These are phyloP conservation scores for Zophobas atratus DNA, from an alignment of 1,140 invertebrate species.

Conservation along the genomic window DNA sequence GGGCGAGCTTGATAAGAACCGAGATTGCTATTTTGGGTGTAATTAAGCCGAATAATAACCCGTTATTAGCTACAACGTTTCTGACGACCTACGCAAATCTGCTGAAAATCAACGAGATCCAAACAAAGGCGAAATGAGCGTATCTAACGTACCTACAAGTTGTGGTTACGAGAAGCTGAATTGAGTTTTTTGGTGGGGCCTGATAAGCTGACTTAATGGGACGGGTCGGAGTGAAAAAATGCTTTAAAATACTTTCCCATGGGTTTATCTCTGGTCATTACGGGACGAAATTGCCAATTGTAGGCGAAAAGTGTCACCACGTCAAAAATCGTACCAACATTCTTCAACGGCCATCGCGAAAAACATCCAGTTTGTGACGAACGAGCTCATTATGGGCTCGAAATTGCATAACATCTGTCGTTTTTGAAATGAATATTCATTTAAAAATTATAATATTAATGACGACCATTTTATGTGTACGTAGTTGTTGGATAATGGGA, in stretches of 20 bases:
- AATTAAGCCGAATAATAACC: slow-evolving; percentile 10
- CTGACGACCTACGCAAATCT: slow-evolving; percentile 25
- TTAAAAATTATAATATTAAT: slow-evolving; percentile 18
- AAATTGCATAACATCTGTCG: slow-evolving; percentile 26
- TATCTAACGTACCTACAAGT: not conserved
- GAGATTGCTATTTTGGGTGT: not conserved
- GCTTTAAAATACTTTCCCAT: not conserved
- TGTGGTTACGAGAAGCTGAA: not conserved
- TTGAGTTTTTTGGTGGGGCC: slow-evolving; percentile 14
- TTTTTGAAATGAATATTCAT: slow-evolving; percentile 18
- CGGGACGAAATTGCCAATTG: no score
- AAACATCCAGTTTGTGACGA: not conserved
- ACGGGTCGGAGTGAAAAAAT: slow-evolving; percentile 11
- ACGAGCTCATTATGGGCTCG: slow-evolving; percentile 2
- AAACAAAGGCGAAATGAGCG: no score
- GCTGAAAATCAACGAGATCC: not conserved
- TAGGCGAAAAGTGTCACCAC: no score
- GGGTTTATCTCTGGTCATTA: no score
- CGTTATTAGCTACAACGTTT: slow-evolving; percentile 1
- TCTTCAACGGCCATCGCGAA: not conserved
- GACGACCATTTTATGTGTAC: not conserved
- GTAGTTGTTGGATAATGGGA: not conserved
- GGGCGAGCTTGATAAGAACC: no score
- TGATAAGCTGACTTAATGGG: slow-evolving; percentile 16
- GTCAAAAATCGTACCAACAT: not conserved